Base-by-base conservation (phyloP, 1,140 invertebrate genomes). In the Asobara japonica region DNA sequence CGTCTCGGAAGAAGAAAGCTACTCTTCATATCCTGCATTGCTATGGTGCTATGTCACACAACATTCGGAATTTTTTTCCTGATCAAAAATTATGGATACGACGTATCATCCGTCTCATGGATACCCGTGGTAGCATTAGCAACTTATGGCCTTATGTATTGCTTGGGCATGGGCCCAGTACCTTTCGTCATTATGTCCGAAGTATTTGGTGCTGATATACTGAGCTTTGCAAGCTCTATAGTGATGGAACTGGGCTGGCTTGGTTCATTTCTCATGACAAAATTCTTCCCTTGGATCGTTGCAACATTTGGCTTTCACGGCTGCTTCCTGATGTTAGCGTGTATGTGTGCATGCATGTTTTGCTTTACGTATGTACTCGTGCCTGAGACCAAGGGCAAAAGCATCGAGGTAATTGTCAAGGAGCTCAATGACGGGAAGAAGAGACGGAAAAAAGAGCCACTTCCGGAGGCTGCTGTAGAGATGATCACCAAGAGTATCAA, bases 321-420 rank as follows among this genome's bases (percentile, higher is more conserved):
- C 2, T 87, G 85, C 64, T 88, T 86, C 70, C 83, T 82, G 4
- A 11, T 84, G 3, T 74, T 87, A 0, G 51, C 51, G 3, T 18
- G 20, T 18, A 25, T 56, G 22, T 56, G 51, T 18, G 8, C 25
- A 8, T 56, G 10, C 22, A 56, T 56, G 1, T 81, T 83, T 45
- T 0, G 81, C 0, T 83, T 86, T 25, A 74, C 67, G 77, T 90
- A 79, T 69, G 84, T 72, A 1, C 77, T 90, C 7, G 76, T 93
- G 1, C 92, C 92, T 0, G 92, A 93, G 81, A 93, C 92, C 0
- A 93, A 92, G 77, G 91, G 91, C 0, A 85, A 86, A 36, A 86
- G 80, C 4, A 79, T 92, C 22, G 90, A 92, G 65, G 88, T 91
- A 60, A 91, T 93, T 60, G 30, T 87, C 0, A 75, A 82, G 20